These are phyloP conservation scores for Coranthus polyacanthus DNA, from an alignment of 2,797 vertebrate genomes.

Conservation along the genomic window DNA sequence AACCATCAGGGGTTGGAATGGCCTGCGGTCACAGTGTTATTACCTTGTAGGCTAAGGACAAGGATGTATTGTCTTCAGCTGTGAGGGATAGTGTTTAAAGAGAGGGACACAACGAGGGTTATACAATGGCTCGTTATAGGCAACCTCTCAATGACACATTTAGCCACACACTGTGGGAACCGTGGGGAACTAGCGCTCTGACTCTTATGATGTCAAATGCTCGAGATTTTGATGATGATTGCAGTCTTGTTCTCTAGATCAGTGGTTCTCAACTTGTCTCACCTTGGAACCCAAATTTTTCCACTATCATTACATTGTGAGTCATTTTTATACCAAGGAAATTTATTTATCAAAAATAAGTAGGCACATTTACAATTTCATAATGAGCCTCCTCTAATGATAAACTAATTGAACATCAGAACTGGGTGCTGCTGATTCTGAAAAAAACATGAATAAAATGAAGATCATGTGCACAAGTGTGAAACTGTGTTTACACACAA, in stretches of 20 bases:
- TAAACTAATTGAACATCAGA: too few relatives aligned
- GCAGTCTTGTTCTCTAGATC: not conserved
- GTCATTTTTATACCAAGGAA: too few relatives aligned
- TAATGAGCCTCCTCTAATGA: too few relatives aligned
- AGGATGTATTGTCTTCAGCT: conserved; percentile 51
- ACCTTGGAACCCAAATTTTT: too few relatives aligned
- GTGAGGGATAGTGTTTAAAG: conserved; percentile 60
- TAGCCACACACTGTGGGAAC: conserved; percentile 10
- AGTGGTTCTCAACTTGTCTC: too few relatives aligned
- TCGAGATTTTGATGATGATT: conserved; percentile 17
- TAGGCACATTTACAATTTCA: too few relatives aligned
- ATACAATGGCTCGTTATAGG: conserved; percentile 29
- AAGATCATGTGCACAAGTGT: too few relatives aligned
- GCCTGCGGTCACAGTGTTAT: conserved; percentile 63
- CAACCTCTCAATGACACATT: conserved; percentile 26
- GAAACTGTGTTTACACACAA: too few relatives aligned
- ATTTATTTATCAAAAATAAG: too few relatives aligned
- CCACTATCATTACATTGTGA: too few relatives aligned
- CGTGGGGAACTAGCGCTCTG: not conserved
- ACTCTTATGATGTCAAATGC: conserved; percentile 16
- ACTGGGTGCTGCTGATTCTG: too few relatives aligned
- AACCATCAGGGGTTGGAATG: conserved; percentile 58
- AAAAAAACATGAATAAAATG: too few relatives aligned
- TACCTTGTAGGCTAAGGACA: conserved; percentile 62
- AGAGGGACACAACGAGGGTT: conserved; percentile 30